Evolutionary conservation across 2,113 vertebrate species (phyloP).

Genomic region (Equus przewalskii): DNA sequence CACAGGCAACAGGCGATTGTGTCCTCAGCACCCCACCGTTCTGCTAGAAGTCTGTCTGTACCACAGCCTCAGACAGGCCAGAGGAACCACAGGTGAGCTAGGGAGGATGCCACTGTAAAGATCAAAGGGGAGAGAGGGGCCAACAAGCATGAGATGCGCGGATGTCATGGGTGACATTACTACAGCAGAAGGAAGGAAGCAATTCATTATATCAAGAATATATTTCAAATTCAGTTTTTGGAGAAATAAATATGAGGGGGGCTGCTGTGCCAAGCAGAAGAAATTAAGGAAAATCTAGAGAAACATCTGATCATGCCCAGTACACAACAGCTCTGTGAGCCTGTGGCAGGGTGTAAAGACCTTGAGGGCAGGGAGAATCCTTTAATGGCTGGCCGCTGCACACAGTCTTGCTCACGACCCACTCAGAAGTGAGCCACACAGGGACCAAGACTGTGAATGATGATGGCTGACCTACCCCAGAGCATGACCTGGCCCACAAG

Average conservation of each 20-base stretch:
- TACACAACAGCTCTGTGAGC: not conserved
- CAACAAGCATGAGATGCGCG: not conserved
- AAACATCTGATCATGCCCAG: not conserved
- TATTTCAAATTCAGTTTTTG: not conserved
- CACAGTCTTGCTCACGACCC: not conserved
- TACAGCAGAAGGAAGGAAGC: not conserved
- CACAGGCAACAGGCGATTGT: not conserved
- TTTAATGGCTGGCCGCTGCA: not conserved
- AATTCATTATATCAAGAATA: not conserved
- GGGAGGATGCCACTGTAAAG: not conserved
- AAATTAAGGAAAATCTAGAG: constrained; percentile 25
- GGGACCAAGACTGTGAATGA: not conserved
- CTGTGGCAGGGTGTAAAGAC: not conserved
- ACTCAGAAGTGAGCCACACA: not conserved
- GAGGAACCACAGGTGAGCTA: not conserved
- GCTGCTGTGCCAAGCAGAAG: not conserved
- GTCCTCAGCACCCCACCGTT: not conserved
- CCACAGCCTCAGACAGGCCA: not conserved
- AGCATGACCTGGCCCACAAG: not conserved
- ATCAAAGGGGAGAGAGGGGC: not conserved
- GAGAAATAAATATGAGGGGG: constrained; percentile 1
- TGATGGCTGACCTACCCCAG: not conserved
- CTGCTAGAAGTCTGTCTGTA: not conserved
- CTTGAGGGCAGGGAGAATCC: not conserved
- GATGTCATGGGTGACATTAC: not conserved